Evolutionary conservation across 2,113 vertebrate genomes (phyloP).

Genomic region (Hypomesus transpacificus): DNA sequence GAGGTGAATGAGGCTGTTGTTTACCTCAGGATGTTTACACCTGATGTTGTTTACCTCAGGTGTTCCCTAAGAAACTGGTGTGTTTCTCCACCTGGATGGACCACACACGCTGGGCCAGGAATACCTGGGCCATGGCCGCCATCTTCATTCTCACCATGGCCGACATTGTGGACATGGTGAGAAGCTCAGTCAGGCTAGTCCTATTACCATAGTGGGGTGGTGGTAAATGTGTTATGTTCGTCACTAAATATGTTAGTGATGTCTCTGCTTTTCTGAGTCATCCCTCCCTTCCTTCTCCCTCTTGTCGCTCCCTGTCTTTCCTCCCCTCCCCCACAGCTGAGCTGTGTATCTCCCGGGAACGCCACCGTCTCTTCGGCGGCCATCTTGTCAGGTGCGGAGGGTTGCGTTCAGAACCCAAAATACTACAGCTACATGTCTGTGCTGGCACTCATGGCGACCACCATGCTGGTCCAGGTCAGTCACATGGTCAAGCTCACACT

Average conservation of each 20-base stretch:
- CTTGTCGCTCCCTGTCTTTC: not conserved
- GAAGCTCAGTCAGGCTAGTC: constrained; percentile 32
- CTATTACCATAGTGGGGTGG: no score
- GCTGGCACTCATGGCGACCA: constrained; percentile 86
- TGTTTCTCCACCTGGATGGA: constrained; percentile 95
- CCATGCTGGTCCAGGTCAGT: constrained; percentile 98
- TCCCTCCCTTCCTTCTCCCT: not conserved
- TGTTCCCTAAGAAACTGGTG: constrained; percentile 89
- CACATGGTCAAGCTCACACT: constrained; percentile 97
- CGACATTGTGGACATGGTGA: constrained; percentile 90
- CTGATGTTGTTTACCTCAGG: constrained; percentile 54
- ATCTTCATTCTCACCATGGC: constrained; percentile 88
- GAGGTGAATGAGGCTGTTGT: no score
- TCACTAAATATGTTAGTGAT: not conserved
- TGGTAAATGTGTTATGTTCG: not conserved
- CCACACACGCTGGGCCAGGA: constrained; percentile 93
- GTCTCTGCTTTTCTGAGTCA: not conserved
- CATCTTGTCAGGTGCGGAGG: constrained; percentile 16
- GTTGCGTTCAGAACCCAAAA: constrained; percentile 84
- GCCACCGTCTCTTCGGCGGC: constrained; percentile 40
- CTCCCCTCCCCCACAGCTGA: constrained; percentile 70
- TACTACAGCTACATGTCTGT: constrained; percentile 88
- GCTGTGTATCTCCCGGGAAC: constrained; percentile 73
- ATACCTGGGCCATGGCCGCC: constrained; percentile 95
- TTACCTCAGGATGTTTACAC: not conserved